Evolutionary conservation across 2,113 vertebrate genomes (phyloP).

Genomic region (Amphiprion percula): DNA sequence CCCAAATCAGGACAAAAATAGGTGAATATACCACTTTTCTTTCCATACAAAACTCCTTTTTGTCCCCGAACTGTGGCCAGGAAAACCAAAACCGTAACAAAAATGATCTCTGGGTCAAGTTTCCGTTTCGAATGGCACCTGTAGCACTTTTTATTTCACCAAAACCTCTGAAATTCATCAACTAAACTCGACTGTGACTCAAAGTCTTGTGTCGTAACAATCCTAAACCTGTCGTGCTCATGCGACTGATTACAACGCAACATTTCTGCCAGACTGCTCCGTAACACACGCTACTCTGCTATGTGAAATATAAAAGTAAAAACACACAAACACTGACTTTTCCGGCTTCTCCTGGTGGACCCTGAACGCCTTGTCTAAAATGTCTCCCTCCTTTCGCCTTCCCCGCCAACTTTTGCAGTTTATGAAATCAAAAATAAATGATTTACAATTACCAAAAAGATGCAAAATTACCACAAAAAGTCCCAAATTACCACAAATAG

Average conservation of each 20-base stretch:
- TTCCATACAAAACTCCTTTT: too few relatives aligned
- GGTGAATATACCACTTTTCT: too few relatives aligned
- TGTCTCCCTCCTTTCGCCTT: constrained; percentile 32
- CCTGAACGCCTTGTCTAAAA: constrained; percentile 40
- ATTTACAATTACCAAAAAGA: too few relatives aligned
- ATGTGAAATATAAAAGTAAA: constrained; percentile 41
- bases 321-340: constrained; percentile 9
- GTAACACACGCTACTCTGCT: constrained; percentile 24
- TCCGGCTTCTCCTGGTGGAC: constrained; percentile 43
- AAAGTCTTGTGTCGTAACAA: constrained; percentile 48
- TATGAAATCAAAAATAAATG: too few relatives aligned
- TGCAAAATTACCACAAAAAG: too few relatives aligned
- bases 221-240: constrained; percentile 37
- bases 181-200: constrained; percentile 7
- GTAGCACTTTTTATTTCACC: constrained; percentile 11
- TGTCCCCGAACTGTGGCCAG: too few relatives aligned
- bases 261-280: constrained; percentile 21
- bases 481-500: too few relatives aligned
- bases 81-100: too few relatives aligned
- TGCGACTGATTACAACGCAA: constrained; percentile 39
- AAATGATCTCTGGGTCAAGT: constrained; percentile 48
- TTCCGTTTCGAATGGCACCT: constrained; percentile 38
- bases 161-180: constrained; percentile 16
- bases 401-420: constrained; percentile 57
- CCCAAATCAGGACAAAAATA: too few relatives aligned